These are phyloP conservation scores for Seladonia tumulorum DNA, from an alignment of 2,888 invertebrate species.

Conservation along the genomic window DNA sequence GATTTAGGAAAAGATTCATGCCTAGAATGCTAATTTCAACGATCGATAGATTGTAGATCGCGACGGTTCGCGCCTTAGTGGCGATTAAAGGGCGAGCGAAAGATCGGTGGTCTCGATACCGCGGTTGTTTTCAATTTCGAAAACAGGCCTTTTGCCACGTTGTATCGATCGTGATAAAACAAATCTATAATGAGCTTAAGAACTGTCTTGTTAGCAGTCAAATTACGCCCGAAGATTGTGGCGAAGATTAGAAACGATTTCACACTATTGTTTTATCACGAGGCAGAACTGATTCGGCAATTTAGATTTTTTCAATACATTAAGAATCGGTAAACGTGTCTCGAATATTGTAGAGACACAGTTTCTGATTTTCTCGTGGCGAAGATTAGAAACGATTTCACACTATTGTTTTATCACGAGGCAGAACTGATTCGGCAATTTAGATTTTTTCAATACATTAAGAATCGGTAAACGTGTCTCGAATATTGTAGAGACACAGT, in stretches of 20 bases:
- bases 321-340: no score
- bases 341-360: no score
- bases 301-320: not conserved
- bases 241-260: slow-evolving; percentile 39
- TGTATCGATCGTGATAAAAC: slow-evolving; percentile 64
- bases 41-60: slow-evolving; percentile 73
- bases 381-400: not conserved
- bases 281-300: not conserved
- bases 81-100: slow-evolving; percentile 69
- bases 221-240: slow-evolving; percentile 22
- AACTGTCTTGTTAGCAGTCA: slow-evolving; percentile 66
- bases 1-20: slow-evolving; percentile 72
- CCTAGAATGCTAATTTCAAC: slow-evolving; percentile 78
- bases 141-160: slow-evolving; percentile 59
- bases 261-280: not conserved
- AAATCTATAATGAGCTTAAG: slow-evolving; percentile 54
- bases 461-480: no score
- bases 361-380: no score
- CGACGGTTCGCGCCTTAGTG: slow-evolving; percentile 68
- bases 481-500: no score
- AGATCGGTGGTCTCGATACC: slow-evolving; percentile 64
- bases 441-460: not conserved
- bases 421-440: not conserved
- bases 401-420: not conserved
- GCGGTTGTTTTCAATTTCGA: slow-evolving; percentile 72